Percentiles rank a stretch among this genome's conserved stretches.
Conservation (phyloP, 2,113 vertebrate species). For the Prunella himalayana region DNA sequence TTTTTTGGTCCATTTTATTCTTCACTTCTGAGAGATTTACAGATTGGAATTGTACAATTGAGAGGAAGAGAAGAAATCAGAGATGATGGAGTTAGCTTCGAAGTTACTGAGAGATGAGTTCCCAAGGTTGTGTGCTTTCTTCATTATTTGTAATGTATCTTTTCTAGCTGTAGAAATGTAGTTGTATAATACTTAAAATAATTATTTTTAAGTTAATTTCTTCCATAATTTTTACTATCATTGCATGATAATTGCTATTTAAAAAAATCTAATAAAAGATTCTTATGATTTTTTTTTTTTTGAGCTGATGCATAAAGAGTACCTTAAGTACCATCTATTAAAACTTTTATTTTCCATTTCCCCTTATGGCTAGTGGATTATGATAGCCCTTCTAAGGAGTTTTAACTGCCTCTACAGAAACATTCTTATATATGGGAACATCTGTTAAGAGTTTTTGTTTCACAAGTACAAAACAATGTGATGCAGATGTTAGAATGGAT, state of each 20-base stretch:
- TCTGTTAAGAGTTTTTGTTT: background rate
- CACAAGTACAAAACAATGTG: background rate
- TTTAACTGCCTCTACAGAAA: background rate
- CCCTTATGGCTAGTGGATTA: background rate
- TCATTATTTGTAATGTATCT: background rate
- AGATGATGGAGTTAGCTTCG: background rate
- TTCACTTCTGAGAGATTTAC: background rate
- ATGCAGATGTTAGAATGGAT: background rate
- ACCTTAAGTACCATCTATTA: background rate
- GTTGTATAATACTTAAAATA: background rate
- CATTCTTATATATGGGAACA: background rate
- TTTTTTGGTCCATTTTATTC: background rate
- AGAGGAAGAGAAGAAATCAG: background rate
- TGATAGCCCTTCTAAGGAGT: background rate
- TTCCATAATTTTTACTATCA: background rate
- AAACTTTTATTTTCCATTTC: background rate
- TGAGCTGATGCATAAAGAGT: accelerated
- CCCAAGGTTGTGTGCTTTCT: background rate
- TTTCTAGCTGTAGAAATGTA: background rate
- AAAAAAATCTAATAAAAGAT: background rate
- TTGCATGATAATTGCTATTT: background rate
- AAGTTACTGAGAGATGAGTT: background rate
- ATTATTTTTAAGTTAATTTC: background rate
- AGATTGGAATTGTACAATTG: background rate
- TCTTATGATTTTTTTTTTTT: background rate